Conservation (phyloP, 2,113 vertebrate species). For the Phalacrocorax pelagicus region DNA sequence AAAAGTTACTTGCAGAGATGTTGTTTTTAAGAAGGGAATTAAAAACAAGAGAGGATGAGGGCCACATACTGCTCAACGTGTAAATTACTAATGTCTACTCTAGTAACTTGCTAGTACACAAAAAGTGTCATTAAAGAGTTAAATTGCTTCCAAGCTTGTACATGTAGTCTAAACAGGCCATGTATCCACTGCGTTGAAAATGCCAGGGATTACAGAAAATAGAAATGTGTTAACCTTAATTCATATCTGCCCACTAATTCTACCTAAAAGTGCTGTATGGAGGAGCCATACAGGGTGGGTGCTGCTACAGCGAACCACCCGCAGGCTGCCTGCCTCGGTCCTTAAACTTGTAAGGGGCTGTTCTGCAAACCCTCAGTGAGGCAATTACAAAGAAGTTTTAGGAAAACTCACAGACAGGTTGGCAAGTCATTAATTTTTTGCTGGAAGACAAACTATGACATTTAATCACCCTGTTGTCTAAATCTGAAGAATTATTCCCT, state of each 20-base stretch:
- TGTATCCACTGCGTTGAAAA: neutral
- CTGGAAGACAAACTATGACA: neutral
- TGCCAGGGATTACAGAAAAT: neutral
- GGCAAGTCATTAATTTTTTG: neutral
- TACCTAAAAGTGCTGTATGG: rapidly evolving
- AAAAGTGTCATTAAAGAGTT: neutral
- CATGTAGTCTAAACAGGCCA: neutral
- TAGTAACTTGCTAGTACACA: neutral
- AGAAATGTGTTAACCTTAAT: neutral
- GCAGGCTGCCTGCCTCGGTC: neutral
- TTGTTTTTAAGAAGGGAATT: neutral
- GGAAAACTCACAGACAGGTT: neutral
- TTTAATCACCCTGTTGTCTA: neutral
- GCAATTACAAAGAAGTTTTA: neutral
- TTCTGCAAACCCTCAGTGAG: neutral
- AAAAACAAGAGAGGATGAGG: neutral
- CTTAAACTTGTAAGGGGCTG: neutral
- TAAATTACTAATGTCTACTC: neutral
- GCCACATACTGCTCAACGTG: neutral
- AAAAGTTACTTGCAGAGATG: neutral
- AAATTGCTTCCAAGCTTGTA: neutral
- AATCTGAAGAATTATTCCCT: neutral
- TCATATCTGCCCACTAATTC: neutral
- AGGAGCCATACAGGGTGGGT: neutral
- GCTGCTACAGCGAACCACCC: neutral